Evolutionary conservation across 2,888 invertebrate genomes (phyloP).

Genomic region (Agrochola lychnidis): DNA sequence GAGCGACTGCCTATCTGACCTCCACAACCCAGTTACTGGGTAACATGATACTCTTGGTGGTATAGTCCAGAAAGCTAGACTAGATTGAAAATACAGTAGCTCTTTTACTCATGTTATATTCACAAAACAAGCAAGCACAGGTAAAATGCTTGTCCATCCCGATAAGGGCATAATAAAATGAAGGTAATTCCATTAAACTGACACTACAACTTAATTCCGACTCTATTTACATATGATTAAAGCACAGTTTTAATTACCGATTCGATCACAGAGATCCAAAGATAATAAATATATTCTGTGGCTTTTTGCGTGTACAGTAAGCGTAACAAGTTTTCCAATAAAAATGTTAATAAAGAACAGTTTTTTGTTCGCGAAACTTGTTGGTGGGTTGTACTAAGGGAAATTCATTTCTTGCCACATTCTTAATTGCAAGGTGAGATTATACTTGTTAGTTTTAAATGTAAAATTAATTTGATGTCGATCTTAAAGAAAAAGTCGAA

Average conservation of each 20-base stretch:
- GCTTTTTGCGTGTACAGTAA: slow-evolving; percentile 57
- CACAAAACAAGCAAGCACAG: slow-evolving; percentile 27
- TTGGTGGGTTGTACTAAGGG: slow-evolving; percentile 49
- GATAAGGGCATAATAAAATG: slow-evolving; percentile 58
- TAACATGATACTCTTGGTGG: too few species aligned
- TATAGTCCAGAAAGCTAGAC: neutral
- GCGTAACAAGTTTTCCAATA: slow-evolving; percentile 65
- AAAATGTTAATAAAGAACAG: slow-evolving; percentile 66
- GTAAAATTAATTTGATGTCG: slow-evolving; percentile 43
- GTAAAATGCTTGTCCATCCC: slow-evolving; percentile 38
- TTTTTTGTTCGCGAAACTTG: slow-evolving; percentile 52
- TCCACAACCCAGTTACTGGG: too few species aligned
- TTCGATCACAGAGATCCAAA: slow-evolving; percentile 40
- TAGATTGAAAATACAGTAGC: slow-evolving; percentile 21
- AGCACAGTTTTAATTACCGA: slow-evolving; percentile 47
- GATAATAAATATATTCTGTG: slow-evolving; percentile 47
- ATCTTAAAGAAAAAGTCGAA: neutral
- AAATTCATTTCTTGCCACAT: slow-evolving; percentile 62
- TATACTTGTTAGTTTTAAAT: slow-evolving; percentile 51
- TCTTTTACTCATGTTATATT: slow-evolving; percentile 10
- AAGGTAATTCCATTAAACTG: slow-evolving; percentile 39
- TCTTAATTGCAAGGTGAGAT: slow-evolving; percentile 56
- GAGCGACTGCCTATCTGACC: too few species aligned
- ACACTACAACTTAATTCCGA: slow-evolving; percentile 50
- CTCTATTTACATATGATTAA: slow-evolving; percentile 43